Evolutionary conservation across 2,888 invertebrate genomes (phyloP).

Genomic region (Andrena hattorfiana): DNA sequence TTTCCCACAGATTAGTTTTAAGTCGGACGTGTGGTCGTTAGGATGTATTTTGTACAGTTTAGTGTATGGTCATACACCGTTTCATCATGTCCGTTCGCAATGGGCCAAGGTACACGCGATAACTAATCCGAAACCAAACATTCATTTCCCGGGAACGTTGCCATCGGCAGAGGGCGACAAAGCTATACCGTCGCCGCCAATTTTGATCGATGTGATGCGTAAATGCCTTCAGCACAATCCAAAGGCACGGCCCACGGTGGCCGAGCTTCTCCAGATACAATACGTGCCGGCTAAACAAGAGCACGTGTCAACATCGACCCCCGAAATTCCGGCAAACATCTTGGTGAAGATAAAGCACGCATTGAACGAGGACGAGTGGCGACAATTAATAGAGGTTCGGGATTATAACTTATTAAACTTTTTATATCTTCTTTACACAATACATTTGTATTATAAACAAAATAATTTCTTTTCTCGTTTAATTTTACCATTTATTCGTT

Average conservation of each 20-base stretch:
- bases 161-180: slow-evolving; percentile 24
- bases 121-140: slow-evolving; percentile 89
- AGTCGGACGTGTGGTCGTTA: slow-evolving; percentile 98
- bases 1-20: slow-evolving; percentile 91
- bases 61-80: slow-evolving; percentile 96
- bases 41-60: slow-evolving; percentile 98
- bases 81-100: slow-evolving; percentile 91
- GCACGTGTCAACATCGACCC: slow-evolving; percentile 4
- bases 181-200: slow-evolving; percentile 86
- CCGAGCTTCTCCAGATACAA: slow-evolving; percentile 88
- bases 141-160: slow-evolving; percentile 88
- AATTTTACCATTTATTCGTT: background rate
- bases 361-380: slow-evolving; percentile 80
- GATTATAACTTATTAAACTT: background rate
- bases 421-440: background rate
- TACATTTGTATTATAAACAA: slow-evolving; percentile 15
- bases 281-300: slow-evolving; percentile 79
- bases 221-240: slow-evolving; percentile 91
- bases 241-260: slow-evolving; percentile 90
- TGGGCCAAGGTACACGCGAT: slow-evolving; percentile 93
- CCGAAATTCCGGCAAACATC: slow-evolving; percentile 74
- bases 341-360: slow-evolving; percentile 79
- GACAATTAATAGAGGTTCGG: slow-evolving; percentile 78
- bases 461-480: slow-evolving; percentile 16
- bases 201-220: slow-evolving; percentile 88